phyloP scores from a whole-genome alignment of 2,797 vertebrate species.

The Mastacembelus armatus region DNA sequence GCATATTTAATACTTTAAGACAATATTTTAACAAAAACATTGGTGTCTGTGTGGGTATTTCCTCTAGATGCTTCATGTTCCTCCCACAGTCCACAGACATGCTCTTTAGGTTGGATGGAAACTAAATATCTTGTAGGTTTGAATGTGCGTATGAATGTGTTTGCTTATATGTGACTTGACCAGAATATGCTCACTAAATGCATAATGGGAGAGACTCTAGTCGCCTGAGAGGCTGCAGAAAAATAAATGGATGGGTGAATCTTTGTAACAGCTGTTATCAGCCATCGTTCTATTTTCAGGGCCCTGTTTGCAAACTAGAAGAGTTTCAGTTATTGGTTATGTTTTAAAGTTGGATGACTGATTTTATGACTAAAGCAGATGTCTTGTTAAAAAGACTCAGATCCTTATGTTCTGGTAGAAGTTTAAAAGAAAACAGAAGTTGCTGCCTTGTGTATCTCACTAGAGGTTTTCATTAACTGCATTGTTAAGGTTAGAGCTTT shows the following conservation, averaged over 20 bases:
- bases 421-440: neutral
- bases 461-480: neutral
- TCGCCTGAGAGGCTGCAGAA: neutral
- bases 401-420: neutral
- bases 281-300: neutral
- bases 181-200: conserved; percentile 5
- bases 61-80: conserved; percentile 11
- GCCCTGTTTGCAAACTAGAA: neutral
- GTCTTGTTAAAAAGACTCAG: conserved; percentile 5
- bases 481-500: neutral
- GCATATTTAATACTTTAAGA: neutral
- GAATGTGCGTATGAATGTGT: conserved; percentile 35
- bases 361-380: conserved; percentile 21
- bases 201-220: conserved; percentile 8
- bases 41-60: conserved; percentile 10
- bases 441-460: neutral
- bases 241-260: neutral
- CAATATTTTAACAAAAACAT: neutral
- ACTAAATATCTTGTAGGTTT: conserved; percentile 16
- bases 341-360: conserved; percentile 2
- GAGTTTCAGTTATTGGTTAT: neutral
- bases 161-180: conserved; percentile 17
- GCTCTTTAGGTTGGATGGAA: conserved; percentile 23
- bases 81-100: conserved; percentile 24
- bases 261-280: conserved; percentile 9